A percentile compares a stretch with the other conserved stretches of the same genome.
These are phyloP conservation scores for Acholoe squamosa DNA, from an alignment of 2,888 invertebrate species.

Conservation along the genomic window DNA sequence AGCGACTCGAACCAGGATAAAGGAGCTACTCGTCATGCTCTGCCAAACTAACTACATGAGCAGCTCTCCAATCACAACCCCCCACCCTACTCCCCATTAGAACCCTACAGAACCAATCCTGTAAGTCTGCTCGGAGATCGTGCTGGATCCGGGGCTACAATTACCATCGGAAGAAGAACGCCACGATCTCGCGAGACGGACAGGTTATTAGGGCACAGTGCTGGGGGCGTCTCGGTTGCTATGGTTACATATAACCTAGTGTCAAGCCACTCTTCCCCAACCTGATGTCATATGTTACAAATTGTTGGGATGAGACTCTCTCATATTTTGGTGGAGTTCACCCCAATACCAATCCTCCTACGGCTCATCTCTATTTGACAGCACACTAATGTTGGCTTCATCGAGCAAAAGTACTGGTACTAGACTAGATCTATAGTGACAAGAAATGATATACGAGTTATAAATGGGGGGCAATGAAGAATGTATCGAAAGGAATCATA, in stretches of 20 bases:
- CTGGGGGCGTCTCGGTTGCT: neutral
- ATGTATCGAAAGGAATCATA: too few relatives aligned
- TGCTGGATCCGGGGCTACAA: neutral
- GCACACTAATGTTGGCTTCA: too few relatives aligned
- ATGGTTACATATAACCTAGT: neutral
- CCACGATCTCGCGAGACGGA: constrained; percentile 32
- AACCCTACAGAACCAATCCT: neutral
- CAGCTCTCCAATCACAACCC: neutral
- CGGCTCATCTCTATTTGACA: too few relatives aligned
- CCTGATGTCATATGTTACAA: constrained; percentile 25
- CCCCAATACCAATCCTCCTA: too few relatives aligned
- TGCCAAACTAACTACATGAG: neutral
- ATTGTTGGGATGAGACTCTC: constrained; percentile 18
- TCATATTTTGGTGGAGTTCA: too few relatives aligned
- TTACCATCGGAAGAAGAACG: constrained; percentile 14
- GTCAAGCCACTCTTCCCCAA: neutral
- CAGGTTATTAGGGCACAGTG: constrained; percentile 44
- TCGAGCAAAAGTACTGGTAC: too few relatives aligned
- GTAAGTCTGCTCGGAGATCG: neutral
- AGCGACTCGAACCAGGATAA: constrained; percentile 18
- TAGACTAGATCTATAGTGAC: too few relatives aligned
- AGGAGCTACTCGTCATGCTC: constrained; percentile 26
- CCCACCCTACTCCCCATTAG: too few relatives aligned
- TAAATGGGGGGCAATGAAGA: too few relatives aligned
- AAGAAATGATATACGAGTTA: too few relatives aligned